phyloP scores from a whole-genome alignment of 2,797 vertebrate species.

The Hipposideros larvatus region DNA sequence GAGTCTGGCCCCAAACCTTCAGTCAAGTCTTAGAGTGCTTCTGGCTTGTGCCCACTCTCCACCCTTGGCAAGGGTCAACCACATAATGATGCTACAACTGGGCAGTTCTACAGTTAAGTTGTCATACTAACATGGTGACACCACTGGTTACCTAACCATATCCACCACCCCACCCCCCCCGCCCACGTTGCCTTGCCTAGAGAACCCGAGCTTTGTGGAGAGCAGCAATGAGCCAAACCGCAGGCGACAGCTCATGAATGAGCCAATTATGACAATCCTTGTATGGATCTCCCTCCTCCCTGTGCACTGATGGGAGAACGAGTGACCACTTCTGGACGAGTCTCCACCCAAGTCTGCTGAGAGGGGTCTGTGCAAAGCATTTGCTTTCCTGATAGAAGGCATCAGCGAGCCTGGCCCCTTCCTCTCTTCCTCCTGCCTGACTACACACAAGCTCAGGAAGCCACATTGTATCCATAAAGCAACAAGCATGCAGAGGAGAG shows the following conservation, averaged over 20 bases:
- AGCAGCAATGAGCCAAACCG: neutral
- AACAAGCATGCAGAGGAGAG: neutral
- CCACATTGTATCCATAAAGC: neutral
- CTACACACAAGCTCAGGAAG: neutral
- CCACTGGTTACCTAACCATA: neutral
- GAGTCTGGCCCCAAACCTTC: neutral
- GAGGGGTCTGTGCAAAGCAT: neutral
- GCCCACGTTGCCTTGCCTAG: neutral
- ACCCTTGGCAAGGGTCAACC: neutral
- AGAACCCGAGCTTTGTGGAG: neutral
- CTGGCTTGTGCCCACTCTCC: neutral
- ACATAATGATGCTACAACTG: neutral
- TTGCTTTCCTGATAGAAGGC: neutral
- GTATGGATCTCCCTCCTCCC: neutral
- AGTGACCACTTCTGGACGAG: neutral
- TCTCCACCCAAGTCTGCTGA: neutral
- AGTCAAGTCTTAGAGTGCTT: neutral
- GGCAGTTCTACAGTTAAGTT: neutral
- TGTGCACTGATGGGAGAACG: accelerated
- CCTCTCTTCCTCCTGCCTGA: neutral
- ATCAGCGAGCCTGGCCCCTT: accelerated
- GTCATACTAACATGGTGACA: neutral
- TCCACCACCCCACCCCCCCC: accelerated
- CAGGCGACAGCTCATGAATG: accelerated
- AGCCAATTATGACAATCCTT: neutral